These are phyloP conservation scores for Drosophila greeni DNA, from an alignment of 2,888 invertebrate genomes.

Conservation along the genomic window DNA sequence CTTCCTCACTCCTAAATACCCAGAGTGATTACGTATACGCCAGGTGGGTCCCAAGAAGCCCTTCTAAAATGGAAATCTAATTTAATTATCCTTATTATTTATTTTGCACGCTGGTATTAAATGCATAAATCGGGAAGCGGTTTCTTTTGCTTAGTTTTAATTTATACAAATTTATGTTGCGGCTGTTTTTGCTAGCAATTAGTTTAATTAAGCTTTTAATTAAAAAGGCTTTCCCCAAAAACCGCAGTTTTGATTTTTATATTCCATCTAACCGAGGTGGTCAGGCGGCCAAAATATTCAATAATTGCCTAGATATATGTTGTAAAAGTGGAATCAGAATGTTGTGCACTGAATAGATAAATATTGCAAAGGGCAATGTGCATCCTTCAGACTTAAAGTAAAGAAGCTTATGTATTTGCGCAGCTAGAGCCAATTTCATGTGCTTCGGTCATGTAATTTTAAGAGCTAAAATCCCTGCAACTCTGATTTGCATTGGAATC, in stretches of 20 bases:
- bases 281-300: conserved; percentile 3
- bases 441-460: conserved; percentile 44
- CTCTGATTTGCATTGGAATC: conserved; percentile 62
- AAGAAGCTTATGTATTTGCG: conserved; percentile 1
- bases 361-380: not conserved
- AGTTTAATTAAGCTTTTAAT: conserved; percentile 56
- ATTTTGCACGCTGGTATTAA: not conserved
- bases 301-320: not conserved
- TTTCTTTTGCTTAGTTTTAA: conserved; percentile 20
- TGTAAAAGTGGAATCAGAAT: not conserved
- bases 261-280: not conserved
- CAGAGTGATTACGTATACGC: conserved; percentile 4
- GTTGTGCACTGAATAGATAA: not conserved
- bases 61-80: not conserved
- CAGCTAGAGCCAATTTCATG: conserved; percentile 35
- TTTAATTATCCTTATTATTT: conserved; percentile 1
- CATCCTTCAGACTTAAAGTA: not conserved
- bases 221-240: conserved; percentile 27
- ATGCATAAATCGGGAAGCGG: conserved; percentile 20
- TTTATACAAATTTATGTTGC: conserved; percentile 37
- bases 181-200: conserved; percentile 50
- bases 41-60: conserved; percentile 9
- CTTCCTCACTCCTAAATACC: not conserved
- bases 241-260: conserved; percentile 28
- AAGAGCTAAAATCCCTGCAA: conserved; percentile 42